Conservation (phyloP, 2,113 vertebrate genomes). For the Anarhynchus alexandrinus region DNA sequence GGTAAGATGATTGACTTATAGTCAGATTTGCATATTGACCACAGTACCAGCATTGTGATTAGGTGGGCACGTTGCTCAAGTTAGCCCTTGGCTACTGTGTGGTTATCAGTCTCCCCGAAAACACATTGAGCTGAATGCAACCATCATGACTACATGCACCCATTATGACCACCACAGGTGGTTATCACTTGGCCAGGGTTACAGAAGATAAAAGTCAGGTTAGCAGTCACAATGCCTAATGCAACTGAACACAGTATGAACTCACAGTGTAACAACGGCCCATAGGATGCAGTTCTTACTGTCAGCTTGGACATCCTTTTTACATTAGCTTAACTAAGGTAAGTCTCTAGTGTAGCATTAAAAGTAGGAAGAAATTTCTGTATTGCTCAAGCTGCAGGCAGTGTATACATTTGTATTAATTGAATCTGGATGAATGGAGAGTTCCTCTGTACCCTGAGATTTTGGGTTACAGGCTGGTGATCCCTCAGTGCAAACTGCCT, state of each 20-base stretch:
- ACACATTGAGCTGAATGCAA: too few relatives aligned
- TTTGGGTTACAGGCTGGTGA: background rate
- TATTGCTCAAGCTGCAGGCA: background rate
- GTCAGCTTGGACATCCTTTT: fast-evolving
- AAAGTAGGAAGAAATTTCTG: background rate
- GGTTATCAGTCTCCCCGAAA: too few relatives aligned
- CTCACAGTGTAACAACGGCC: background rate
- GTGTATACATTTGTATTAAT: background rate
- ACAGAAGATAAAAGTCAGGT: too few relatives aligned
- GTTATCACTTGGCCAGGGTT: too few relatives aligned
- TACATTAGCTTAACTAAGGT: background rate
- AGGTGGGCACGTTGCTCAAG: too few relatives aligned
- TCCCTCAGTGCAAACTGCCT: background rate
- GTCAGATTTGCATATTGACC: too few relatives aligned
- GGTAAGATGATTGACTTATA: too few relatives aligned
- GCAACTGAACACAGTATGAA: background rate
- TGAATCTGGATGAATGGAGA: background rate
- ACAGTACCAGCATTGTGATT: too few relatives aligned
- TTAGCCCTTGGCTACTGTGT: too few relatives aligned
- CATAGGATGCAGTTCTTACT: background rate
- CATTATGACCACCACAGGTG: too few relatives aligned
- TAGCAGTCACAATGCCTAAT: background rate
- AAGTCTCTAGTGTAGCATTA: background rate
- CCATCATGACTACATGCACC: too few relatives aligned
- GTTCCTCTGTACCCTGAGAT: background rate